Conservation (phyloP, 92 coral and sea anemone genomes). For the Phenganax marumi region DNA sequence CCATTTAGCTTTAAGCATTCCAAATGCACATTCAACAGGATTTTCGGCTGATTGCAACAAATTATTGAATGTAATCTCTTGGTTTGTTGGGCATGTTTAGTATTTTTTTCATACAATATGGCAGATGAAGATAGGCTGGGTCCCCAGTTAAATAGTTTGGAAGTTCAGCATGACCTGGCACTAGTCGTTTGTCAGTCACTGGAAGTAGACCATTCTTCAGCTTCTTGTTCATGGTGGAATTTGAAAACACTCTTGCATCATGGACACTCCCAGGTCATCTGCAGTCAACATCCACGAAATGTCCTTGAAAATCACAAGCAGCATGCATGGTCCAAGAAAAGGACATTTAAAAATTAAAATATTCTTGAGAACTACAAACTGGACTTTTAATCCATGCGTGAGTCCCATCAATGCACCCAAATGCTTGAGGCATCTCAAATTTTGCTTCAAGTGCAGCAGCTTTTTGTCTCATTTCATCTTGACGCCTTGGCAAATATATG, state of each 20-base stretch:
- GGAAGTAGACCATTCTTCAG: neutral
- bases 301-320: neutral
- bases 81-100: slow-evolving; percentile 45
- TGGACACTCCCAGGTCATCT: slow-evolving; percentile 15
- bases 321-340: neutral
- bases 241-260: slow-evolving; percentile 4
- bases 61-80: slow-evolving; percentile 47
- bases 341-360: neutral
- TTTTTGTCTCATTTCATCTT: neutral
- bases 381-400: neutral
- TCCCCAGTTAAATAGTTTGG: neutral
- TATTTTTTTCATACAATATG: slow-evolving; percentile 58
- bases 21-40: slow-evolving; percentile 50
- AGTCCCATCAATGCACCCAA: neutral
- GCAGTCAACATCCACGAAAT: neutral
- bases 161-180: neutral
- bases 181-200: neutral
- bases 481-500: neutral
- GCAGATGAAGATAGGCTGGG: slow-evolving; percentile 11
- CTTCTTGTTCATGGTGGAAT: neutral
- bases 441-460: neutral
- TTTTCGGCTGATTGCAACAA: slow-evolving; percentile 51
- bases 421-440: slow-evolving; percentile 8
- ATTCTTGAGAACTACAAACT: neutral
- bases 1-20: neutral